Evolutionary conservation across 2,797 vertebrate species (phyloP).

Genomic region (Pempheris klunzingeri): DNA sequence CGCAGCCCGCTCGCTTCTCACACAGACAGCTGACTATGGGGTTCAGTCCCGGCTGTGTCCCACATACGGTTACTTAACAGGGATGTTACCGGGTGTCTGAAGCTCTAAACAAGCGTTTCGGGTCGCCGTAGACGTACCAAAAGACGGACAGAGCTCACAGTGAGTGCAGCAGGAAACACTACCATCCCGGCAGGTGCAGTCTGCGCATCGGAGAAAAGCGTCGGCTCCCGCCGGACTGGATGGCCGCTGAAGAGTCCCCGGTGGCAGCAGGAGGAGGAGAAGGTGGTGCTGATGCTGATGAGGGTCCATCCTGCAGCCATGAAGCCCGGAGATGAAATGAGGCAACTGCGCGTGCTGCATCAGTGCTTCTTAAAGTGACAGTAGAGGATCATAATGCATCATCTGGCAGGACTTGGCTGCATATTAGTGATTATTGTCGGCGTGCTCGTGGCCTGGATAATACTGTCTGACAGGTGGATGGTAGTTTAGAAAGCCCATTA

Average conservation of each 20-base stretch:
- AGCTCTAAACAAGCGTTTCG: background rate
- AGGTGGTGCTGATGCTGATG: slow-evolving; percentile 66
- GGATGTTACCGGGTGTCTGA: background rate
- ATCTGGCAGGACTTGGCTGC: slow-evolving; percentile 1
- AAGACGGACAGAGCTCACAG: too few species aligned
- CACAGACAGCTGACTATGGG: slow-evolving; percentile 37
- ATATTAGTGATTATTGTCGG: background rate
- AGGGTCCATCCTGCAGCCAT: slow-evolving; percentile 79
- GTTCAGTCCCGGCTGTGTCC: slow-evolving; percentile 57
- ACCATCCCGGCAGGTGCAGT: slow-evolving; percentile 67
- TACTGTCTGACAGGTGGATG: background rate
- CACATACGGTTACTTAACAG: slow-evolving; percentile 48
- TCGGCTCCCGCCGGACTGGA: slow-evolving; percentile 57
- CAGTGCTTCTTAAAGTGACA: slow-evolving; percentile 84
- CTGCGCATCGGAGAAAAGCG: slow-evolving; percentile 52
- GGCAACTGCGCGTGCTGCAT: slow-evolving; percentile 76
- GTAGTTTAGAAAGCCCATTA: background rate
- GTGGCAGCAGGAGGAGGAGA: slow-evolving; percentile 54
- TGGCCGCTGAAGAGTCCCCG: slow-evolving; percentile 56
- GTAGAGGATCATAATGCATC: slow-evolving; percentile 14
- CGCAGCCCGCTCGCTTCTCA: background rate
- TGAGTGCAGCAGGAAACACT: background rate
- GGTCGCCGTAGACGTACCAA: background rate
- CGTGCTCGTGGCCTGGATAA: too few species aligned
- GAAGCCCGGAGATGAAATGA: slow-evolving; percentile 74